phyloP scores from a whole-genome alignment of 2,888 invertebrate genomes.

The Sinotaia quadrata region DNA sequence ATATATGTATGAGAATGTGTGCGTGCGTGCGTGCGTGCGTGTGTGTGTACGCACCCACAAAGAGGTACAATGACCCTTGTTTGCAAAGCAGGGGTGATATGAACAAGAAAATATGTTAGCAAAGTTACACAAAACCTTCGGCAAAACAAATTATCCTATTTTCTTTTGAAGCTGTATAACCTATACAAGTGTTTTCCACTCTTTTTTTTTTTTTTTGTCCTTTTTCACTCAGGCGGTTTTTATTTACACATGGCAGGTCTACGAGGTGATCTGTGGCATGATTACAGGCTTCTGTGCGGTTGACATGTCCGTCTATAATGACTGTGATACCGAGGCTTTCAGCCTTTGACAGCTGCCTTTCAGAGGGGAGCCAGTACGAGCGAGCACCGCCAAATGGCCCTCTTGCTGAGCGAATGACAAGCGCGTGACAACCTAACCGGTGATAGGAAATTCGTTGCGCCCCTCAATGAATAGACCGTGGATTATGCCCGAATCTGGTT shows the following conservation, averaged over 20 bases:
- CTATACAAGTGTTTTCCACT: too few relatives aligned
- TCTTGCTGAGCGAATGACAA: slow-evolving; percentile 7
- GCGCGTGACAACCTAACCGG: slow-evolving; percentile 10
- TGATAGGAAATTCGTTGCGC: neutral
- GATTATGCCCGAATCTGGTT: too few relatives aligned
- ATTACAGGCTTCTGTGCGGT: slow-evolving; percentile 2
- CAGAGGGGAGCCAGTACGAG: slow-evolving; percentile 18
- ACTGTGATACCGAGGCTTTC: neutral
- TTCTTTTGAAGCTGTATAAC: slow-evolving; percentile 20
- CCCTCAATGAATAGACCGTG: slow-evolving; percentile 12
- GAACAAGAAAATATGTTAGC: slow-evolving; percentile 1
- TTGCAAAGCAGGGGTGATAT: too few relatives aligned
- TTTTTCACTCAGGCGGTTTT: too few relatives aligned
- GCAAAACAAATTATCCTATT: neutral
- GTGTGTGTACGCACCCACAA: too few relatives aligned
- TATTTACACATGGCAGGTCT: neutral
- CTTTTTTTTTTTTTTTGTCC: too few relatives aligned
- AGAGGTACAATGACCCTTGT: too few relatives aligned
- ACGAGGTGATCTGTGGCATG: neutral
- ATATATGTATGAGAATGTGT: too few relatives aligned
- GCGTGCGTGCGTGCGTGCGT: too few relatives aligned
- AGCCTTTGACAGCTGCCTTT: slow-evolving; percentile 10
- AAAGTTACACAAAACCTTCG: neutral
- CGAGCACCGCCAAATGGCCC: slow-evolving; percentile 20
- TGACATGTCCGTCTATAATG: neutral